Conservation (phyloP, 2,797 vertebrate species). For the Hypotaenidia okinawae region DNA sequence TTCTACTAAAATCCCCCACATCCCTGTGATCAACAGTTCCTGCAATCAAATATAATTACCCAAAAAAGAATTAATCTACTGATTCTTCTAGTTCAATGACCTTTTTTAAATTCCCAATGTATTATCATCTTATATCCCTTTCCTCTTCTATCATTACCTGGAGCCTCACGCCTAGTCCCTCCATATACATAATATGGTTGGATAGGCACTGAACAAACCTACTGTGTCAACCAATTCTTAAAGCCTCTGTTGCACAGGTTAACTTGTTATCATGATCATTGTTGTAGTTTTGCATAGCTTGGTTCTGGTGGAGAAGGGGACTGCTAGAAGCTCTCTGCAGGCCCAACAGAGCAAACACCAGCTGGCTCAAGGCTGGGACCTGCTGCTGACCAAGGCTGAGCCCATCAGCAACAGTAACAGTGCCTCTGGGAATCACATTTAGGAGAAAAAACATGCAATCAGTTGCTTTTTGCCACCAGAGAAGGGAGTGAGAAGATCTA, state of each 20-base stretch:
- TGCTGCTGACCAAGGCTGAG: too few species aligned
- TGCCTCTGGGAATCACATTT: too few species aligned
- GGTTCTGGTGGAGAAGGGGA: too few species aligned
- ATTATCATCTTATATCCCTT: not conserved
- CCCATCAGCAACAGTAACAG: too few species aligned
- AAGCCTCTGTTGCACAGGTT: not conserved
- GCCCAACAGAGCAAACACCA: too few species aligned
- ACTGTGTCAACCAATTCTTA: not conserved
- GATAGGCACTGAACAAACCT: not conserved
- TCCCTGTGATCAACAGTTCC: not conserved
- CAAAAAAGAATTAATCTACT: not conserved
- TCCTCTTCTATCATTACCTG: not conserved
- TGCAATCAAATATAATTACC: not conserved
- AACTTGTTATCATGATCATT: not conserved
- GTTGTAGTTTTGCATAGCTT: too few species aligned
- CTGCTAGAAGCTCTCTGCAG: too few species aligned
- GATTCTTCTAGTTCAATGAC: not conserved
- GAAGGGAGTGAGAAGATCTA: too few species aligned
- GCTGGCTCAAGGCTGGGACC: too few species aligned
- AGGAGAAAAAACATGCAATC: too few species aligned
- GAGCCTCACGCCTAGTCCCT: not conserved
- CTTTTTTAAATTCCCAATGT: not conserved
- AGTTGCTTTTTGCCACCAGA: too few species aligned
- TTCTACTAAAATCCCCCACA: not conserved
- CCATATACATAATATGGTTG: not conserved